Evolutionary conservation across 2,797 vertebrate genomes (phyloP).

Genomic region (Sebastes matsubarae): DNA sequence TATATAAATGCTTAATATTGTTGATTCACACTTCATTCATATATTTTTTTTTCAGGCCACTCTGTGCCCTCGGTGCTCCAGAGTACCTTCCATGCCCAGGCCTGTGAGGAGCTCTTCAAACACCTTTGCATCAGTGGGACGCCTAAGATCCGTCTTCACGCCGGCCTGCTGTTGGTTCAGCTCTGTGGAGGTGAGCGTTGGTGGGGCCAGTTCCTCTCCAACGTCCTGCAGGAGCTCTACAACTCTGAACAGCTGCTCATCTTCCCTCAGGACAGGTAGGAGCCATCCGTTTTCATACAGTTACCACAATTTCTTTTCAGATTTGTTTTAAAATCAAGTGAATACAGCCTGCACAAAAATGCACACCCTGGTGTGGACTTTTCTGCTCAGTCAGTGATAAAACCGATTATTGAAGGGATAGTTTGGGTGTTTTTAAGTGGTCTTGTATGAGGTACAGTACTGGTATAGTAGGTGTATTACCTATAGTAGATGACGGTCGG

Average conservation of each 20-base stretch:
- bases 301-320: too few species aligned
- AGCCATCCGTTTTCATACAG: too few species aligned
- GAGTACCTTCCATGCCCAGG: constrained; percentile 95
- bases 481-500: too few species aligned
- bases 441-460: too few species aligned
- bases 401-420: too few species aligned
- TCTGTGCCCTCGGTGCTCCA: constrained; percentile 96
- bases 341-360: too few species aligned
- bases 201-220: constrained; percentile 99
- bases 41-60: constrained; percentile 83
- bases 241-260: constrained; percentile 98
- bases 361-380: too few species aligned
- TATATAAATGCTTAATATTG: background rate
- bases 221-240: constrained; percentile 97
- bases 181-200: constrained; percentile 96
- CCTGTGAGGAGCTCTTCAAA: constrained; percentile 98
- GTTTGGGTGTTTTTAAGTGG: too few species aligned
- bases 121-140: constrained; percentile 98
- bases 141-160: constrained; percentile 95
- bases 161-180: constrained; percentile 95
- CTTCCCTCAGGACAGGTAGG: constrained; percentile 98
- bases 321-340: background rate
- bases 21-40: background rate
- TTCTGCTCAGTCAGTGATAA: too few species aligned
- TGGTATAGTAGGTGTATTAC: too few species aligned